Evolutionary conservation across 2,113 vertebrate genomes (phyloP).

Genomic region (Microcebus jonahi): DNA sequence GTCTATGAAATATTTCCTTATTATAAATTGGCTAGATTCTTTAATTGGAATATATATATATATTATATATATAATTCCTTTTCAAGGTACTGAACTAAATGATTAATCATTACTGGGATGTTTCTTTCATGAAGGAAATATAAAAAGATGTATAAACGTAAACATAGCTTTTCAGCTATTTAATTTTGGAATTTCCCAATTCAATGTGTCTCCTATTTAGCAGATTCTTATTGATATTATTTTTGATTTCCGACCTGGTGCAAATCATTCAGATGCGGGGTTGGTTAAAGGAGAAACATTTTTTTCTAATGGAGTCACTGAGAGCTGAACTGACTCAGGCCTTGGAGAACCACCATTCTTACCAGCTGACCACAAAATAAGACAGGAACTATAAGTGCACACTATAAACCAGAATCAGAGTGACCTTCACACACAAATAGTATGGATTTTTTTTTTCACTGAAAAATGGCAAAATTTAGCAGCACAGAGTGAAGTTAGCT

Average conservation of each 20-base stretch:
- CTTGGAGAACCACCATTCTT: background rate
- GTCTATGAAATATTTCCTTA: background rate
- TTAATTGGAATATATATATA: background rate
- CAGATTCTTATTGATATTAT: background rate
- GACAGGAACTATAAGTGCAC: background rate
- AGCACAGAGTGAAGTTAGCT: background rate
- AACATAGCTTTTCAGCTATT: background rate
- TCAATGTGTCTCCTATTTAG: background rate
- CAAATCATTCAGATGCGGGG: background rate
- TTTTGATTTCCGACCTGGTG: background rate
- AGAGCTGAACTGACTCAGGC: background rate
- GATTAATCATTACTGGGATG: background rate
- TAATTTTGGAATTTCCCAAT: background rate
- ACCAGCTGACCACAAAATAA: background rate
- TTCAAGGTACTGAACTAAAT: background rate
- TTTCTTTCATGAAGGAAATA: background rate
- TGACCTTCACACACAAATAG: background rate
- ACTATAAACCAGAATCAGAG: background rate
- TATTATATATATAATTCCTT: background rate
- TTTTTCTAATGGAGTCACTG: background rate
- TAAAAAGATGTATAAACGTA: background rate
- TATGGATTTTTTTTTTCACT: background rate
- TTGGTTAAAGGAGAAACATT: background rate
- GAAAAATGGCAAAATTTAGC: conserved; percentile 3
- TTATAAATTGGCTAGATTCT: background rate